Conservation (phyloP, 2,113 vertebrate genomes). For the Myocastor coypus region DNA sequence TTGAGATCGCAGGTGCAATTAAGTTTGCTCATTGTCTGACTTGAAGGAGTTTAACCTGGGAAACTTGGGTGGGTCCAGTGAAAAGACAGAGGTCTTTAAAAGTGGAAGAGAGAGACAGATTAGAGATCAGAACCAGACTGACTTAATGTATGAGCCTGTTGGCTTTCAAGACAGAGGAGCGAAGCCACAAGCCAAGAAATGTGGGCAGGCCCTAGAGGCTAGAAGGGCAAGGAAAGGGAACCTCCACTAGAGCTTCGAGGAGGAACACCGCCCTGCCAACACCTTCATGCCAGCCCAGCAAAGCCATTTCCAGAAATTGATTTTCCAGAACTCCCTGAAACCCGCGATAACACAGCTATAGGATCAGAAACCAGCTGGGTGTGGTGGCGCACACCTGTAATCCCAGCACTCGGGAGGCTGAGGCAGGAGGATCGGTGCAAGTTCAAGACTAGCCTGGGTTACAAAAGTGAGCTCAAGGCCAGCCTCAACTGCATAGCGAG, state of each 20-base stretch:
- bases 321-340: not conserved
- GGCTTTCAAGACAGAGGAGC: not conserved
- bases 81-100: not conserved
- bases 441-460: too few species aligned
- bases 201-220: not conserved
- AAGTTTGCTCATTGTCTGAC: not conserved
- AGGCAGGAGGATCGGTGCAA: too few species aligned
- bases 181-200: too few species aligned
- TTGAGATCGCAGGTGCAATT: not conserved
- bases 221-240: not conserved
- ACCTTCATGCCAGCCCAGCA: not conserved
- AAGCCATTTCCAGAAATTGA: not conserved
- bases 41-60: not conserved
- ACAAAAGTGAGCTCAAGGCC: too few species aligned
- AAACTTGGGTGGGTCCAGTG: not conserved
- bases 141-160: not conserved
- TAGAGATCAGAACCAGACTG: not conserved
- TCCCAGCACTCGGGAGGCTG: too few species aligned
- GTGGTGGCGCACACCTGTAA: too few species aligned
- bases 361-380: not conserved
- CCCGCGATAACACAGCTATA: not conserved
- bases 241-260: not conserved
- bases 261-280: rapidly evolving
- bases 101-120: not conserved
- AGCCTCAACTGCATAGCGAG: too few species aligned